phyloP scores from a whole-genome alignment of 2,113 vertebrate species.

The Eulemur macaco region DNA sequence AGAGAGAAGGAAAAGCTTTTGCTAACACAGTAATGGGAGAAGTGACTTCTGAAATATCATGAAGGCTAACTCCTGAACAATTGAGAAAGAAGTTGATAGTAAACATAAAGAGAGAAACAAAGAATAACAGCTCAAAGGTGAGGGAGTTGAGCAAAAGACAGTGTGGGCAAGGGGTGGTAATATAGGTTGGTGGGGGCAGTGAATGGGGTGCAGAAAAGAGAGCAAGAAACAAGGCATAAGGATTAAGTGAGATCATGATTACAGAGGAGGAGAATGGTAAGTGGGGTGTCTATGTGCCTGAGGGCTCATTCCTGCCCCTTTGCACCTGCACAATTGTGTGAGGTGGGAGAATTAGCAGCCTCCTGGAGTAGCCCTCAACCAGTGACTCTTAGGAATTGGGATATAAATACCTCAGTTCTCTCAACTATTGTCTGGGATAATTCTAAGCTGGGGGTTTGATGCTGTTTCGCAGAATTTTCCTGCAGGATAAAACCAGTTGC shows the following conservation, averaged over 20 bases:
- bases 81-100: neutral
- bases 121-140: neutral
- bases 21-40: neutral
- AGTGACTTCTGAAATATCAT: constrained; percentile 1
- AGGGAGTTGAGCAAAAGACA: neutral
- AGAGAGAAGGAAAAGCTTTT: constrained; percentile 37
- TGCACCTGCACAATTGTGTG: neutral
- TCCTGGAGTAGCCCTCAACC: neutral
- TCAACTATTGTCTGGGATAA: neutral
- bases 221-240: neutral
- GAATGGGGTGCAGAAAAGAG: neutral
- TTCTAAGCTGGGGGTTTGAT: neutral
- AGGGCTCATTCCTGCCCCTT: neutral
- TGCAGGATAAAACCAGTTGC: neutral
- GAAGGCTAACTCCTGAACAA: neutral
- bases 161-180: neutral
- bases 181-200: neutral
- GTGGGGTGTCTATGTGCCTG: neutral
- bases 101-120: neutral
- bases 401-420: neutral
- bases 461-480: neutral
- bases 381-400: neutral
- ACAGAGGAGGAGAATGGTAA: neutral
- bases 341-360: neutral
- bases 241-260: neutral